Evolutionary conservation across 2,888 invertebrate genomes (phyloP).

Genomic region (Hydrotaea diabolus): DNA sequence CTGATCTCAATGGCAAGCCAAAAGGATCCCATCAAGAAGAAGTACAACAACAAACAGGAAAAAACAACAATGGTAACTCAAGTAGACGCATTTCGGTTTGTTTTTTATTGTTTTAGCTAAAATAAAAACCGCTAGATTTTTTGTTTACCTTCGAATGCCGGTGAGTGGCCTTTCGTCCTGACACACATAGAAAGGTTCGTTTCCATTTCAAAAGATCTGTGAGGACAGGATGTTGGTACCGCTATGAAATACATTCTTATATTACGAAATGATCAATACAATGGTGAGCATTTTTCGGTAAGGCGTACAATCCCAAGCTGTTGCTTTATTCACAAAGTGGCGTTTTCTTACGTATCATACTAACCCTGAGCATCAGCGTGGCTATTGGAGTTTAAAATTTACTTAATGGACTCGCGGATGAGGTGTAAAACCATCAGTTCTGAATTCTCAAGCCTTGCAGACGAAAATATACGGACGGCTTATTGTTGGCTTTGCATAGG

Average conservation of each 20-base stretch:
- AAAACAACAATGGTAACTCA: conserved; percentile 48
- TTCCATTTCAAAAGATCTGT: conserved; percentile 15
- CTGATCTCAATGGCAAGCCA: not conserved
- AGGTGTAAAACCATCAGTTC: too few species aligned
- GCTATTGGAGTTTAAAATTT: too few species aligned
- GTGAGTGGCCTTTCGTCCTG: conserved; percentile 45
- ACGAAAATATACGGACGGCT: too few species aligned
- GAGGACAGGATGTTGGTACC: conserved; percentile 50
- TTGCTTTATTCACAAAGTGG: too few species aligned
- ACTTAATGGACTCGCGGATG: too few species aligned
- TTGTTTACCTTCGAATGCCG: conserved; percentile 40
- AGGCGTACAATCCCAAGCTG: too few species aligned
- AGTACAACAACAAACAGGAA: not conserved
- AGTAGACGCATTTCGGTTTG: conserved; percentile 33
- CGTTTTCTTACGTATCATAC: too few species aligned
- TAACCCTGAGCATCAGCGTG: too few species aligned
- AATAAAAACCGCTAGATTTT: conserved; percentile 50
- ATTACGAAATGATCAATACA: conserved; percentile 35
- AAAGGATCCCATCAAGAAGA: not conserved
- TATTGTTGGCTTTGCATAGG: too few species aligned
- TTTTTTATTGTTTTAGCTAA: conserved; percentile 15
- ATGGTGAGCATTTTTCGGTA: not conserved
- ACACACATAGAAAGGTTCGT: conserved; percentile 23
- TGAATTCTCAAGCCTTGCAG: too few species aligned
- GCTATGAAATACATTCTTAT: conserved; percentile 36